A percentile compares a stretch with the other conserved stretches of the same genome.
These are phyloP conservation scores for Protodeltote pygarga DNA, from an alignment of 2,888 invertebrate genomes.

Conservation along the genomic window DNA sequence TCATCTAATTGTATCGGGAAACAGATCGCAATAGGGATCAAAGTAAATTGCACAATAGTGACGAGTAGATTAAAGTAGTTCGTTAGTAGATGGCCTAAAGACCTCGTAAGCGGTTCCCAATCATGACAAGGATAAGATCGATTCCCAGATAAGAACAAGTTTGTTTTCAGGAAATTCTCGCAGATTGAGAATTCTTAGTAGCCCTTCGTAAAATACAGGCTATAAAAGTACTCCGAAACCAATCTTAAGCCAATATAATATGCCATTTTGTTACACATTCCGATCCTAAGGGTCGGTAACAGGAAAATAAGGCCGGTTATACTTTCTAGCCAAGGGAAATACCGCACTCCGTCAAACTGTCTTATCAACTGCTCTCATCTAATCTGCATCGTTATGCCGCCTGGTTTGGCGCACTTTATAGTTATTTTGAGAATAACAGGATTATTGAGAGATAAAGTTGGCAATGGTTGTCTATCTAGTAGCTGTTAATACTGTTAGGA, in stretches of 20 bases:
- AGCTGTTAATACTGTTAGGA: too few relatives aligned
- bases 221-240: background rate
- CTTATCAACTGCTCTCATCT: slow-evolving; percentile 14
- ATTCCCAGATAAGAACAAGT: too few relatives aligned
- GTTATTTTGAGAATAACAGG: background rate
- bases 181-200: too few relatives aligned
- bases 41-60: too few relatives aligned
- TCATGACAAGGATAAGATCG: too few relatives aligned
- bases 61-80: too few relatives aligned
- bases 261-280: slow-evolving; percentile 14
- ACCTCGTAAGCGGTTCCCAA: too few relatives aligned
- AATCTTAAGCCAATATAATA: background rate
- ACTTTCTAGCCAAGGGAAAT: slow-evolving; percentile 36
- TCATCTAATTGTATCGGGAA: too few relatives aligned
- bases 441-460: background rate
- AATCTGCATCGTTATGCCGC: slow-evolving; percentile 1
- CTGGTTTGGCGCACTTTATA: background rate
- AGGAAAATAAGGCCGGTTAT: slow-evolving; percentile 27
- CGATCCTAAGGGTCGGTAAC: background rate
- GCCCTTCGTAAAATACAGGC: background rate
- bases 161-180: too few relatives aligned
- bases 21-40: too few relatives aligned
- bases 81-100: too few relatives aligned
- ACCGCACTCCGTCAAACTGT: slow-evolving; percentile 17
- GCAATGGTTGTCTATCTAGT: too few relatives aligned